Conservation (phyloP, 2,888 invertebrate species). For the Morpho helenor region DNA sequence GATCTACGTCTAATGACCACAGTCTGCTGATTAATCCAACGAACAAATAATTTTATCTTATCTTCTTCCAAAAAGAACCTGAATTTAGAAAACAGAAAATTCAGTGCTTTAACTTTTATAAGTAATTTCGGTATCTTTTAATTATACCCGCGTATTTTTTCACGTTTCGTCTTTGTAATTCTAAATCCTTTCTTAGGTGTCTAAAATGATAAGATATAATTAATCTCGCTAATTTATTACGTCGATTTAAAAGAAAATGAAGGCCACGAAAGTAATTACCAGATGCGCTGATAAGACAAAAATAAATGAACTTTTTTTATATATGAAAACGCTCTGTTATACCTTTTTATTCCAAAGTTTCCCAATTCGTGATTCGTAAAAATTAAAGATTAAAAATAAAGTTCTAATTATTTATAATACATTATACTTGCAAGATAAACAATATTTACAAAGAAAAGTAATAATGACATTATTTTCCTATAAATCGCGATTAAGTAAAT, state of each 20-base stretch:
- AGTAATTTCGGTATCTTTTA: neutral
- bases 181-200: constrained; percentile 6
- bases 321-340: neutral
- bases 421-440: no score
- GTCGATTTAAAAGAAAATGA: constrained; percentile 16
- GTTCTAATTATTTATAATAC: no score
- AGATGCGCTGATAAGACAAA: constrained; percentile 14
- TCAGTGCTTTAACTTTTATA: neutral
- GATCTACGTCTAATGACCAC: no score
- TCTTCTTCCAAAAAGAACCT: no score
- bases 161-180: neutral
- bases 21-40: no score
- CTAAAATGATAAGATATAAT: constrained; percentile 19
- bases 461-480: no score
- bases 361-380: no score
- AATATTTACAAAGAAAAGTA: no score
- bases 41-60: no score
- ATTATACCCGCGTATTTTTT: neutral
- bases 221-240: constrained; percentile 16
- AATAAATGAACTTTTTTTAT: constrained; percentile 12
- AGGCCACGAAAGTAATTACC: constrained; percentile 18
- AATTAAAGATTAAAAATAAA: no score
- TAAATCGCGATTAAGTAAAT: no score
- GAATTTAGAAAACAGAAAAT: no score
- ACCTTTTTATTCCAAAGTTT: neutral